Conservation (phyloP, 2,888 invertebrate genomes). For the Isoperla grammatica region DNA sequence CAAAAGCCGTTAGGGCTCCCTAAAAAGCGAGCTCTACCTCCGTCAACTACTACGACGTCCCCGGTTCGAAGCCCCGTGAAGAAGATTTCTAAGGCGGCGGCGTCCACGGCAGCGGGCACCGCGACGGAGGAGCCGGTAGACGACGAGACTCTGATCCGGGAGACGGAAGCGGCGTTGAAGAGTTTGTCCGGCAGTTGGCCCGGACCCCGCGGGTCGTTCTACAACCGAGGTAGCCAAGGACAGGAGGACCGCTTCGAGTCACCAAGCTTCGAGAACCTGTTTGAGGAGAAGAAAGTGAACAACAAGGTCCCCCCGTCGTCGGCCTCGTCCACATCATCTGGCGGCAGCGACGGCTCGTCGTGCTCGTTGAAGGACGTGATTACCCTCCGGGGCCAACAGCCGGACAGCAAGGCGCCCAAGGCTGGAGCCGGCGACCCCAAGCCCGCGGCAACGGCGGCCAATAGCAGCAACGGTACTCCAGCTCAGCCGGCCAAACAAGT, state of each 20-base stretch:
- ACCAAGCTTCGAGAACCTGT: constrained; percentile 76
- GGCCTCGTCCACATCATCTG: constrained; percentile 17
- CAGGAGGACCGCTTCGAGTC: constrained; percentile 61
- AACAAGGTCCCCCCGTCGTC: constrained; percentile 21
- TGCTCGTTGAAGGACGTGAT: constrained; percentile 63
- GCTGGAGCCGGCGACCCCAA: not conserved
- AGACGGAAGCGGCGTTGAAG: constrained; percentile 82
- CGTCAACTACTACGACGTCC: constrained; percentile 11
- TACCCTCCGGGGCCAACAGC: constrained; percentile 46
- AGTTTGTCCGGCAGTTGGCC: constrained; percentile 84
- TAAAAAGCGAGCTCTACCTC: constrained; percentile 50
- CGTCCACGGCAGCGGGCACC: constrained; percentile 4
- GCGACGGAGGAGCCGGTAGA: constrained; percentile 52
- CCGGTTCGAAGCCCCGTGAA: constrained; percentile 45
- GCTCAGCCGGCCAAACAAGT: not conserved
- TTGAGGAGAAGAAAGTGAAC: constrained; percentile 71
- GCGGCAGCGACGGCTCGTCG: constrained; percentile 49
- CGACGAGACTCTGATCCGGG: constrained; percentile 77
- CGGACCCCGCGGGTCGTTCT: constrained; percentile 57
- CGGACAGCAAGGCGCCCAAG: constrained; percentile 36
- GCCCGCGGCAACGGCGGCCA: not conserved
- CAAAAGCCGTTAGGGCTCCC: constrained; percentile 42
- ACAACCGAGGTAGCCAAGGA: constrained; percentile 55
- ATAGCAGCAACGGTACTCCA: not conserved
- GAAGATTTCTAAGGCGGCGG: constrained; percentile 41